Evolutionary conservation across 2,797 vertebrate genomes (phyloP).

Genomic region (Philypnodon macrostomus): DNA sequence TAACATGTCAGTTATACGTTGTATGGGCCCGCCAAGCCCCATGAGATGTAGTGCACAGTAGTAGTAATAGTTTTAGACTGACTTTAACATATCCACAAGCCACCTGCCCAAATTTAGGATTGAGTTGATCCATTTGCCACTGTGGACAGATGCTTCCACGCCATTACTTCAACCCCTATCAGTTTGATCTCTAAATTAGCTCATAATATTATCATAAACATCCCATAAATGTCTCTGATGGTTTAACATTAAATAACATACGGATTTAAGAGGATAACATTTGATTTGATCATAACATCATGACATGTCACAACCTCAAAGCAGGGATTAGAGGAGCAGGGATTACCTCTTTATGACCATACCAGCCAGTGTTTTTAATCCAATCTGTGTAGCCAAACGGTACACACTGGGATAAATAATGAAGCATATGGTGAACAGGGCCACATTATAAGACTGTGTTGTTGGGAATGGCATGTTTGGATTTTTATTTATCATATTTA

Average conservation of each 20-base stretch:
- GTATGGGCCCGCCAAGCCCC: too few relatives aligned
- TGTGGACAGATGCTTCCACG: too few relatives aligned
- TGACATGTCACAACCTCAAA: slow-evolving; percentile 50
- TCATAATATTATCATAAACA: background rate
- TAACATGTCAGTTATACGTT: too few relatives aligned
- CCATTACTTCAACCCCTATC: too few relatives aligned
- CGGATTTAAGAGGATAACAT: slow-evolving; percentile 45
- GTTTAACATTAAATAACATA: slow-evolving; percentile 42
- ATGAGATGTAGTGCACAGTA: too few relatives aligned
- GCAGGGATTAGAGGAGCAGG: slow-evolving; percentile 53
- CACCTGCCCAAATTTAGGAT: too few relatives aligned
- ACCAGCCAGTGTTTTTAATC: slow-evolving; percentile 62
- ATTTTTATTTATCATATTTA: too few relatives aligned
- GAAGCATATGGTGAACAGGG: slow-evolving; percentile 42
- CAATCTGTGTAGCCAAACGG: slow-evolving; percentile 44
- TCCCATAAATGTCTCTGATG: background rate
- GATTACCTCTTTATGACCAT: slow-evolving; percentile 52
- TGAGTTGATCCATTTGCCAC: too few relatives aligned
- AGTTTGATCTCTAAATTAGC: too few relatives aligned
- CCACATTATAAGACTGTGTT: slow-evolving; percentile 9
- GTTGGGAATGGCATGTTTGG: too few relatives aligned
- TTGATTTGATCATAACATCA: slow-evolving; percentile 59
- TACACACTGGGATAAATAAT: slow-evolving; percentile 23
- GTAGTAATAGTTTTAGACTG: too few relatives aligned
- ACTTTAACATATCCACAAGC: too few relatives aligned